Evolutionary conservation across 2,797 vertebrate genomes (phyloP), one percentile per base, ranked within the genome.

Genomic region (Epinephelus awoara): DNA sequence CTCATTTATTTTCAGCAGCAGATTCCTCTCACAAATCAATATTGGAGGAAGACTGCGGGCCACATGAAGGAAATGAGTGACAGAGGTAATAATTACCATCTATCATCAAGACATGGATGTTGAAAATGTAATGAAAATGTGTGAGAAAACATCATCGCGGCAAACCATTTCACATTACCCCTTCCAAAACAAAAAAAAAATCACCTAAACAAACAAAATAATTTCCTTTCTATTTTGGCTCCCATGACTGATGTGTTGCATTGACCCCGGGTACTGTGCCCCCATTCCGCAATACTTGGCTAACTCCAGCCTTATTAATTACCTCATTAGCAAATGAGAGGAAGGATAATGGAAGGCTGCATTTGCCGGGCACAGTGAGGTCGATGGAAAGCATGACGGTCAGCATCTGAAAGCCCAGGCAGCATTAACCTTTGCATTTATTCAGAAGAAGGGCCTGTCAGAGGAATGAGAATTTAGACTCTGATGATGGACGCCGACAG

Each of bases 301-400:
- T 79, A 63, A 78, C 84, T 61, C 54, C 25, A 55, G 75, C 50
- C 49, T 82, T 80, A 82, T 88, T 92, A 90, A 92, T 92, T 87
- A 88, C 72, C 75, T 88, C 76, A 88, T 87, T 88, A 88, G 68
- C 42, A 68, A 80, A 80, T 64, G 70, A 79, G 67, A 80, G 76
- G 56, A 74, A 67, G 34, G 51, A 77, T 74, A 79, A 80, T 49
- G 58, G 55, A 79, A 56, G 61, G 40, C 46, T 77, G 56, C 13
- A 13, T 49, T 75, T 56, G 23, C 7, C 4, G 5, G 40, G 25
- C 51, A 56, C 5, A 3, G 58, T 67, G 68, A 83, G 71, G 75
- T 1, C 23, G 67, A 79, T 21, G 17, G 69, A 56, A 67, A 62
- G 73, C 72, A 67, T 80, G 64, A 51, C 54, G n/a, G 40, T 74